phyloP scores from a whole-genome alignment of 1,140 invertebrate genomes.

The Scaptomyza hsui region DNA sequence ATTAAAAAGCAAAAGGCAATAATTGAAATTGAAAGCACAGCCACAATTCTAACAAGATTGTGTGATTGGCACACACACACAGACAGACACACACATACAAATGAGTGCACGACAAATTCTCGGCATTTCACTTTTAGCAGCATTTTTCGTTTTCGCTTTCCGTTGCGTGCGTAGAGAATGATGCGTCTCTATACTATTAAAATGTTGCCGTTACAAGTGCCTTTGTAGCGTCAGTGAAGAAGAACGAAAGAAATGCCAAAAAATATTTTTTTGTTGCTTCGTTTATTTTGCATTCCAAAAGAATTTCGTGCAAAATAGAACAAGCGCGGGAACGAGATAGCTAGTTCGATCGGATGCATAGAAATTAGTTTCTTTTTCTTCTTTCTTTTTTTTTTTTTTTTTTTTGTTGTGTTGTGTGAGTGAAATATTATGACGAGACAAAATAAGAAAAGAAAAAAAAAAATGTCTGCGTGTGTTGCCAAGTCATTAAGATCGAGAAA shows the following conservation, averaged over 20 bases:
- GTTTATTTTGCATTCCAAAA: slow-evolving; percentile 6
- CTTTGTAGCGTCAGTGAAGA: not conserved
- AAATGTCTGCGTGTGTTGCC: slow-evolving; percentile 1
- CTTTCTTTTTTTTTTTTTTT: slow-evolving; percentile 6
- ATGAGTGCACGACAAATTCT: not conserved
- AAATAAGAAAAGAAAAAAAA: not conserved
- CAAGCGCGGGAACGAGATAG: not conserved
- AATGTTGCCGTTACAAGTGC: slow-evolving; percentile 14
- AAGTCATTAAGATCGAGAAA: slow-evolving; percentile 12
- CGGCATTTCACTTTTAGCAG: slow-evolving; percentile 1
- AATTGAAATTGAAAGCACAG: slow-evolving; percentile 11
- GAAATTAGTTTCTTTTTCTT: slow-evolving; percentile 12
- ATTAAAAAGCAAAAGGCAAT: slow-evolving; percentile 9
- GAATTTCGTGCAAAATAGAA: not conserved
- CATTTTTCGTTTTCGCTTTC: slow-evolving; percentile 11
- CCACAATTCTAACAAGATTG: not conserved
- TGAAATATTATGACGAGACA: not conserved
- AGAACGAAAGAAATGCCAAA: not conserved
- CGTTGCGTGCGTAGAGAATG: not conserved
- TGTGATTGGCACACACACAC: not conserved
- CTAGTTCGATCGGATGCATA: not conserved
- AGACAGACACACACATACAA: not conserved
- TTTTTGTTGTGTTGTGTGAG: not conserved
- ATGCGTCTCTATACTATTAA: not conserved
- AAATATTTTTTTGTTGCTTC: slow-evolving; percentile 5